Percentiles rank a stretch among this genome's conserved stretches.
Conservation (phyloP, 2,888 invertebrate genomes). For the Trichogramma evanescens region DNA sequence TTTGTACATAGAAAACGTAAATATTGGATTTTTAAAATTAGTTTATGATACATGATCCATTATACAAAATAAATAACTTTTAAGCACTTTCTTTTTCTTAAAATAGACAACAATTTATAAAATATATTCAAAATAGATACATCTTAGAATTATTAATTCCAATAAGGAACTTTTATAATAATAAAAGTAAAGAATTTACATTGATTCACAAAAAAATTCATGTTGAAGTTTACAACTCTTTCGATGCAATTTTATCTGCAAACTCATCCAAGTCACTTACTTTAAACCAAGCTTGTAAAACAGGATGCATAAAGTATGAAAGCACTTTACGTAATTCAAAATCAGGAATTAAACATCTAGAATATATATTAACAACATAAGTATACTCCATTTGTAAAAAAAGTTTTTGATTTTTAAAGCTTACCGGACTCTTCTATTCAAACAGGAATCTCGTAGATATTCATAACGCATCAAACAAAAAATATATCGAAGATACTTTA, state of each 20-base stretch:
- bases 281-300: slow-evolving; percentile 37
- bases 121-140: too few relatives aligned
- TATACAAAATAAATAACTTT: too few relatives aligned
- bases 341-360: slow-evolving; percentile 37
- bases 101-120: too few relatives aligned
- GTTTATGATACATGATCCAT: too few relatives aligned
- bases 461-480: slow-evolving; percentile 35
- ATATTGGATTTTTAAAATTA: too few relatives aligned
- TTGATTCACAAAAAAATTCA: neutral
- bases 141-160: too few relatives aligned
- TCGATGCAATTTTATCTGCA: slow-evolving; percentile 31
- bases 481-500: slow-evolving; percentile 36
- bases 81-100: too few relatives aligned
- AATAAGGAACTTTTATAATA: too few relatives aligned
- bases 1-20: too few relatives aligned
- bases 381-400: neutral
- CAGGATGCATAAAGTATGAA: slow-evolving; percentile 32
- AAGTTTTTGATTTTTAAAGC: slow-evolving; percentile 6
- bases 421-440: slow-evolving; percentile 36
- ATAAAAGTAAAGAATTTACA: neutral
- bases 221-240: slow-evolving; percentile 24
- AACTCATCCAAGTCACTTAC: slow-evolving; percentile 32
- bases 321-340: slow-evolving; percentile 27
- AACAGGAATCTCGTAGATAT: slow-evolving; percentile 31
- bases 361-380: slow-evolving; percentile 2